Evolutionary conservation across 2,113 vertebrate species (phyloP).

Genomic region (Vimba vimba): DNA sequence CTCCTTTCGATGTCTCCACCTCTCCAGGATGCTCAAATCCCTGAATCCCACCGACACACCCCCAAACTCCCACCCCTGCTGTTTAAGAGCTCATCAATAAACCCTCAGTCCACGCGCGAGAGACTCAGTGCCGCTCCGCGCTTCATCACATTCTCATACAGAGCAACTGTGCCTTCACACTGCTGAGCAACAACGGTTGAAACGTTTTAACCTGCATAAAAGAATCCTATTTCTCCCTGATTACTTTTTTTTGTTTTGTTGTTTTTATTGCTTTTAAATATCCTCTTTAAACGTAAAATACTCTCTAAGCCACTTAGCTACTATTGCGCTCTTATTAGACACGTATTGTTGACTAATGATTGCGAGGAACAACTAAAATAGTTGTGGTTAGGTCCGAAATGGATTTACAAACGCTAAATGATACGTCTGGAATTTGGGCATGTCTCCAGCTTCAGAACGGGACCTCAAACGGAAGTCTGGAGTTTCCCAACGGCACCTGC

Average conservation of each 20-base stretch:
- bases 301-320: not conserved
- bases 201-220: not conserved
- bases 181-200: not conserved
- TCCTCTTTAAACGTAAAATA: not conserved
- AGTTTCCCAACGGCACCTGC: conserved; percentile 66
- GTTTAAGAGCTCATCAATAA: conserved; percentile 25
- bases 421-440: conserved; percentile 56
- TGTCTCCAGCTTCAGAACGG: conserved; percentile 61
- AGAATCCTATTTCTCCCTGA: not conserved
- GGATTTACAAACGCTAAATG: conserved; percentile 58
- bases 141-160: conserved; percentile 27
- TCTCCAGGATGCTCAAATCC: conserved; percentile 11
- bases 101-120: conserved; percentile 9
- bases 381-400: conserved; percentile 17
- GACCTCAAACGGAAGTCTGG: conserved; percentile 64
- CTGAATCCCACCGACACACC: conserved; percentile 26
- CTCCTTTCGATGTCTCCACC: conserved; percentile 25
- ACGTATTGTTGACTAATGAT: not conserved
- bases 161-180: conserved; percentile 8
- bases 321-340: not conserved
- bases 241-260: too few relatives aligned
- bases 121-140: not conserved
- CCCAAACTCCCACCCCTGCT: conserved; percentile 28
- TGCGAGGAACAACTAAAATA: not conserved
- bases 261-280: not conserved